phyloP scores from a whole-genome alignment of 2,113 vertebrate species.

The Arvicanthis niloticus region DNA sequence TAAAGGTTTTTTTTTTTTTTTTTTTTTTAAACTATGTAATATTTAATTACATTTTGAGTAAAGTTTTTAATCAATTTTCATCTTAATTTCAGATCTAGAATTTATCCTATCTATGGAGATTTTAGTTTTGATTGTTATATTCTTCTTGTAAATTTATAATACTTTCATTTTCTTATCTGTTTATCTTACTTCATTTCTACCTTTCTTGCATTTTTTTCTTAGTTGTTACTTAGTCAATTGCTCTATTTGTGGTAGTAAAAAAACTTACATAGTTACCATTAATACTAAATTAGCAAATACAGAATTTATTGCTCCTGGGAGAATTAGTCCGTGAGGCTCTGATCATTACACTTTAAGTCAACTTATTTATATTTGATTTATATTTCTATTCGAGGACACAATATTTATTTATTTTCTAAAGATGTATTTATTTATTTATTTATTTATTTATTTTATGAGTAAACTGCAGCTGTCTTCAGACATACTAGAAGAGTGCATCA shows the following conservation, averaged over 20 bases:
- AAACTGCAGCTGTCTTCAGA: too few species aligned
- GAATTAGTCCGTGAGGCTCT: not conserved
- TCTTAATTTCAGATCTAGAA: not conserved
- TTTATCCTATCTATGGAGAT: not conserved
- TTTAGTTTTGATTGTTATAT: not conserved
- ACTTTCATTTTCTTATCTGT: not conserved
- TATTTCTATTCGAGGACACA: not conserved
- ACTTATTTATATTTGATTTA: not conserved
- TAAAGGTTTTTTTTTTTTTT: not conserved
- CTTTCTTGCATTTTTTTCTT: not conserved
- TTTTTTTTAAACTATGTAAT: too few species aligned
- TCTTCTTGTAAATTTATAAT: not conserved
- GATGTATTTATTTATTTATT: too few species aligned
- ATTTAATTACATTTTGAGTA: not conserved
- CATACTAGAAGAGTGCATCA: too few species aligned
- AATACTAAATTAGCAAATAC: not conserved
- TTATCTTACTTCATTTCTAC: not conserved
- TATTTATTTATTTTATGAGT: too few species aligned
- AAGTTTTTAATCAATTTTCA: conserved; percentile 7
- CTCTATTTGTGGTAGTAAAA: not conserved
- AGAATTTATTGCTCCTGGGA: not conserved
- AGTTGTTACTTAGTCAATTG: not conserved
- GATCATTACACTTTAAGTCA: not conserved
- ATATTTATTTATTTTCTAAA: not conserved
- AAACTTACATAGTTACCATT: not conserved